Evolutionary conservation across 2,888 invertebrate species (phyloP).

Genomic region (Meloe dianella): DNA sequence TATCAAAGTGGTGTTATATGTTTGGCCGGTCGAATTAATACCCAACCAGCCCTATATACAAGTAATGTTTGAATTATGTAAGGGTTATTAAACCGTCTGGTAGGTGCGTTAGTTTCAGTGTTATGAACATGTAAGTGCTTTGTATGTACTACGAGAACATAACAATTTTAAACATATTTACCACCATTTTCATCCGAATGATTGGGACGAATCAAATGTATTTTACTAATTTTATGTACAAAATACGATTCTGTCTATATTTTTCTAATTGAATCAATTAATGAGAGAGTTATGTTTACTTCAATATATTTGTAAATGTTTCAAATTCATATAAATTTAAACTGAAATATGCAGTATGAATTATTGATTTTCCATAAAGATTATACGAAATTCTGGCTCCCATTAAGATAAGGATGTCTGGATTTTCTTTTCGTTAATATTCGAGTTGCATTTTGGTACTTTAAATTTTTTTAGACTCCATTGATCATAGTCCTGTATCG

Average conservation of each 20-base stretch:
- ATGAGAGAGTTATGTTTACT: neutral
- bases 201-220: conserved; percentile 22
- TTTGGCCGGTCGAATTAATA: neutral
- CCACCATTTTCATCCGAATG: conserved; percentile 20
- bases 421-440: neutral
- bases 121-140: conserved; percentile 23
- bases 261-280: neutral
- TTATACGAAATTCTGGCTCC: neutral
- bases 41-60: conserved; percentile 22
- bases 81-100: conserved; percentile 34
- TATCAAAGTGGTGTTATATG: neutral
- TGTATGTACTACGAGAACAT: conserved; percentile 21
- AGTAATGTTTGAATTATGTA: conserved; percentile 31
- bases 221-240: conserved; percentile 16
- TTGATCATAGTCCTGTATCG: too few relatives aligned
- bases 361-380: neutral
- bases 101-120: conserved; percentile 19
- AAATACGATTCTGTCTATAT: neutral
- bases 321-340: neutral
- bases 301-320: neutral
- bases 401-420: neutral
- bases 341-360: neutral
- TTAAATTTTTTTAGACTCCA: neutral
- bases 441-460: neutral
- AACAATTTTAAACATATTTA: conserved; percentile 25